Percentiles rank a stretch among this genome's conserved stretches.
Conservation (phyloP, 2,888 invertebrate genomes). For the Linnaemya vulpina region DNA sequence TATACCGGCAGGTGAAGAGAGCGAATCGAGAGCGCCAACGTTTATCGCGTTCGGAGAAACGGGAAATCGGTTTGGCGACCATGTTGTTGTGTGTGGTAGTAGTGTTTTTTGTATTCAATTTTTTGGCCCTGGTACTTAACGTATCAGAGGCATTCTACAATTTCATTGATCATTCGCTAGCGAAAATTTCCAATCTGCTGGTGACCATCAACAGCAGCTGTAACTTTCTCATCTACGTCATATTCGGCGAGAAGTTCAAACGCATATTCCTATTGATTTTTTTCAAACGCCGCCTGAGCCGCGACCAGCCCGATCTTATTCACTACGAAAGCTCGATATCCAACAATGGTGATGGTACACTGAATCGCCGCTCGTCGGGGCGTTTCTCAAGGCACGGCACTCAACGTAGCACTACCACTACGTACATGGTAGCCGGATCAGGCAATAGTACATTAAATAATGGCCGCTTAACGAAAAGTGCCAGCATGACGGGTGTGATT, state of each 20-base stretch:
- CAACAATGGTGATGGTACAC: slow-evolving; percentile 89
- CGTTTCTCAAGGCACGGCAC: slow-evolving; percentile 85
- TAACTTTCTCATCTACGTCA: slow-evolving; percentile 98
- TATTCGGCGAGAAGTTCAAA: slow-evolving; percentile 98
- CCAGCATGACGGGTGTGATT: slow-evolving; percentile 78
- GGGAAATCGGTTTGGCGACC: slow-evolving; percentile 96
- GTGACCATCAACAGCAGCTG: slow-evolving; percentile 98
- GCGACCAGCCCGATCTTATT: slow-evolving; percentile 89
- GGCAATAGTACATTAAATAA: slow-evolving; percentile 77
- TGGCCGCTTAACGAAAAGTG: slow-evolving; percentile 78
- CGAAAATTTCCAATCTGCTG: slow-evolving; percentile 93
- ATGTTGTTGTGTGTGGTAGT: slow-evolving; percentile 97
- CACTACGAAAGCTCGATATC: slow-evolving; percentile 93
- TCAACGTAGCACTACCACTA: slow-evolving; percentile 81
- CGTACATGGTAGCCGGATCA: slow-evolving; percentile 76
- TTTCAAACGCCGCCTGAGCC: slow-evolving; percentile 87
- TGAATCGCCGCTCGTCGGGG: slow-evolving; percentile 85
- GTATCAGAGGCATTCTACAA: slow-evolving; percentile 91
- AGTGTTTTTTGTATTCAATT: slow-evolving; percentile 96
- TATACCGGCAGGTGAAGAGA: slow-evolving; percentile 93
- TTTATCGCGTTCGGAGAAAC: slow-evolving; percentile 93
- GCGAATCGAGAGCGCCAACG: slow-evolving; percentile 95
- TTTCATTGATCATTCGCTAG: slow-evolving; percentile 87
- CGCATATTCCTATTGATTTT: slow-evolving; percentile 91
- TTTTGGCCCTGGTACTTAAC: slow-evolving; percentile 93